A percentile compares a stretch with the other conserved stretches of the same genome.
Evolutionary conservation across 2,113 vertebrate genomes (phyloP).

Genomic region (Forbesichthys agassizii): DNA sequence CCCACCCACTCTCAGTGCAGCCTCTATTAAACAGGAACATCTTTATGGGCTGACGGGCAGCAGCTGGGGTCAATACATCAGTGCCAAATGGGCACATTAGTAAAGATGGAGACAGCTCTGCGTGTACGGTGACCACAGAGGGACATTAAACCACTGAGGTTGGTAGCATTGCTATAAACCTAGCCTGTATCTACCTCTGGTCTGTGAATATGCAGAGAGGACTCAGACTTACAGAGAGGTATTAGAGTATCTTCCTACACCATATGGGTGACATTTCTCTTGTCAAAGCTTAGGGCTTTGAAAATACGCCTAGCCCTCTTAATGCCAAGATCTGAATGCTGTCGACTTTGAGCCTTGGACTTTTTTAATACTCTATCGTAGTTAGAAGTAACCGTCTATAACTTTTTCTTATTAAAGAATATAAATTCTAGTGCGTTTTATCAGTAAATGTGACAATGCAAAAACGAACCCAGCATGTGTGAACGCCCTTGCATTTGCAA

Average conservation of each 20-base stretch:
- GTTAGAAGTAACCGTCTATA: too few relatives aligned
- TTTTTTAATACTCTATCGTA: not conserved
- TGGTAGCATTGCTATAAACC: not conserved
- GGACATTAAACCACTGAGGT: not conserved
- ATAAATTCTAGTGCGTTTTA: too few relatives aligned
- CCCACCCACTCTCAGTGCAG: not conserved
- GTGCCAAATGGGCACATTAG: constrained; percentile 16
- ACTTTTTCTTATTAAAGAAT: too few relatives aligned
- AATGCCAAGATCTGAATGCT: not conserved
- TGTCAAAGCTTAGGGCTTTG: not conserved
- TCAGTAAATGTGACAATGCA: too few relatives aligned
- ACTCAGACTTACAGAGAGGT: not conserved
- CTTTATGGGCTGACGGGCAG: constrained; percentile 56
- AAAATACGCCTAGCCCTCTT: not conserved
- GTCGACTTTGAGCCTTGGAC: not conserved
- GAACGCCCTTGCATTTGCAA: too few relatives aligned
- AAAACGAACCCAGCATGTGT: too few relatives aligned
- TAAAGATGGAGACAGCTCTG: not conserved
- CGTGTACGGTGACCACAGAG: not conserved
- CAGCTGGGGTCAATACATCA: constrained; percentile 52
- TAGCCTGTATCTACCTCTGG: not conserved
- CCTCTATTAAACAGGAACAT: constrained; percentile 35
- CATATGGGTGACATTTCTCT: constrained; percentile 14
- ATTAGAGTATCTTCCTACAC: constrained; percentile 26
- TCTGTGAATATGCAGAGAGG: not conserved